Percentiles rank a stretch among this genome's conserved stretches.
Evolutionary conservation across 2,888 invertebrate genomes (phyloP).

Genomic region (Dryobota labecula): DNA sequence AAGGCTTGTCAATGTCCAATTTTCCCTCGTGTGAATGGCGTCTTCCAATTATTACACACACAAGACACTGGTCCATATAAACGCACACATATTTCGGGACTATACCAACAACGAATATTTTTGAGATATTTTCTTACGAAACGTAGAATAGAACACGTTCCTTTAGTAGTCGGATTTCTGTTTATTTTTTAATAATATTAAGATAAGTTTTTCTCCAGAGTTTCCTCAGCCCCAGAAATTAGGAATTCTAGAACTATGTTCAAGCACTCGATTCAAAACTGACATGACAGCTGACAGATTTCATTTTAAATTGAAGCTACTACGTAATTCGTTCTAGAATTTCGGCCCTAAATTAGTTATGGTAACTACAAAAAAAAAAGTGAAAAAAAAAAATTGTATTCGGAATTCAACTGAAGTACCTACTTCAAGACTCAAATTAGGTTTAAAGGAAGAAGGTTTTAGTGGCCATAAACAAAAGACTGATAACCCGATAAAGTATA

Average conservation of each 20-base stretch:
- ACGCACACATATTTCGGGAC: not conserved
- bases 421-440: slow-evolving; percentile 5
- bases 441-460: slow-evolving; percentile 19
- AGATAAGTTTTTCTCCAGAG: not conserved
- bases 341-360: not conserved
- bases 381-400: slow-evolving; percentile 24
- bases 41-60: slow-evolving; percentile 5
- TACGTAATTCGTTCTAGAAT: slow-evolving; percentile 9
- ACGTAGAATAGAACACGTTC: not conserved
- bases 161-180: not conserved
- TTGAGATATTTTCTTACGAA: slow-evolving; percentile 1
- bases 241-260: not conserved
- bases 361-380: too few species aligned
- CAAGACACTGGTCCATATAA: not conserved
- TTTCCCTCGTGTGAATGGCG: slow-evolving; percentile 1
- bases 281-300: not conserved
- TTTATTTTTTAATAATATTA: slow-evolving; percentile 8
- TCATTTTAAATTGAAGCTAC: slow-evolving; percentile 4
- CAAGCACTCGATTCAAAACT: too few species aligned
- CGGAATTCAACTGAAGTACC: slow-evolving; percentile 18
- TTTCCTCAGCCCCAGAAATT: not conserved
- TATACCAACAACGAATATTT: not conserved
- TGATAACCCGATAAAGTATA: slow-evolving; percentile 23
- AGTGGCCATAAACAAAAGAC: slow-evolving; percentile 30
- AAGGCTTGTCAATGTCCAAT: slow-evolving; percentile 33